Conservation (phyloP, 1,140 invertebrate genomes). For the Bactericera cockerelli region DNA sequence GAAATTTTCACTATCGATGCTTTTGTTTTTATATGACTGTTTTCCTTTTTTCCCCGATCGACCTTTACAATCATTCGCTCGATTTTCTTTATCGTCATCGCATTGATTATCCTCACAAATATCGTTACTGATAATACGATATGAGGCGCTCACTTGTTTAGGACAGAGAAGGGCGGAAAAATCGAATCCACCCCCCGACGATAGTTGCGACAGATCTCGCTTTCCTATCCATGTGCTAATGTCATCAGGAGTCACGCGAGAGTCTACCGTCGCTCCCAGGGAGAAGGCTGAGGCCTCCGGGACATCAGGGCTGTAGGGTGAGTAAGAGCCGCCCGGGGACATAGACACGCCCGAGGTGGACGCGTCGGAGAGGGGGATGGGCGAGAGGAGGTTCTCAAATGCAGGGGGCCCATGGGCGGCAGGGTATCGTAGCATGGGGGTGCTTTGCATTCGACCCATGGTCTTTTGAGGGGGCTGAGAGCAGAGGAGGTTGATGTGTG, state of each 20-base stretch:
- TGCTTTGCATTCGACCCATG: background rate
- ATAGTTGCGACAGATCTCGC: background rate
- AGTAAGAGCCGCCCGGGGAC: background rate
- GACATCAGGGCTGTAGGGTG: too few relatives aligned
- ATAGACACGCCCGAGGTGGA: background rate
- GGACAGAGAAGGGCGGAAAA: background rate
- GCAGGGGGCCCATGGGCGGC: background rate
- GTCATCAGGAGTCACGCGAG: background rate
- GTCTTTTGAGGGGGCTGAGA: background rate
- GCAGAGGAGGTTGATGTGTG: background rate
- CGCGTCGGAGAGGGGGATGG: background rate
- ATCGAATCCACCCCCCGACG: background rate
- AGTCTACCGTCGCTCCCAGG: background rate
- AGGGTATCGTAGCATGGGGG: background rate
- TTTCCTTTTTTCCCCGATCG: too few relatives aligned
- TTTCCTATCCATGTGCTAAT: background rate
- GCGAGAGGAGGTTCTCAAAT: background rate
- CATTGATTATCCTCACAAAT: too few relatives aligned
- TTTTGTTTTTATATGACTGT: too few relatives aligned
- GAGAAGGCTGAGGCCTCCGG: background rate
- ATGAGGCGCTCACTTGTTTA: slow-evolving; percentile 3
- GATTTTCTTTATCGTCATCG: too few relatives aligned
- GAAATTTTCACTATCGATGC: background rate
- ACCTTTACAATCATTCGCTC: too few relatives aligned
- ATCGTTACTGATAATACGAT: background rate